A percentile compares a stretch with the other conserved stretches of the same genome.
phyloP scores from a whole-genome alignment of 1,140 invertebrate genomes.

The Bombus pyrosoma region DNA sequence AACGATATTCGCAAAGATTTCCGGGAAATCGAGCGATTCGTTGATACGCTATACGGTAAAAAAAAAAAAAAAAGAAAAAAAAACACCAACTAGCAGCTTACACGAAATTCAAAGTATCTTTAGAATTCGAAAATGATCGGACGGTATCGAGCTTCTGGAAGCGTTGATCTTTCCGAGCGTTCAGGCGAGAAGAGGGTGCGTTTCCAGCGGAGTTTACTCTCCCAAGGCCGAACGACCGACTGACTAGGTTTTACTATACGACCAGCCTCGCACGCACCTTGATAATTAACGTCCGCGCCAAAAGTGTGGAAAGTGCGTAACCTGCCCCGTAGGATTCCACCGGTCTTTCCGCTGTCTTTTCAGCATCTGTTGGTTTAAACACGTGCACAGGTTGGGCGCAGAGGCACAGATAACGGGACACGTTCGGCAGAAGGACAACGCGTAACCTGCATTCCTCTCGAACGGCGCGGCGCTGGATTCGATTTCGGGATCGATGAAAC shows the following conservation, averaged over 20 bases:
- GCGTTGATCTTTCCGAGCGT: no score
- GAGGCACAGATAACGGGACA: conserved; percentile 39
- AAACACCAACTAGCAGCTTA: no score
- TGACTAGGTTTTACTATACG: conserved; percentile 37
- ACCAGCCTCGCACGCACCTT: background rate
- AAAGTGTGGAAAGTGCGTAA: conserved; percentile 54
- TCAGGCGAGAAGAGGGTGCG: background rate
- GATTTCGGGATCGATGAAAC: conserved; percentile 20
- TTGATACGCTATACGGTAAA: no score
- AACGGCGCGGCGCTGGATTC: background rate
- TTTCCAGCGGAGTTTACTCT: conserved; percentile 43
- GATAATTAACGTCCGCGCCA: conserved; percentile 44
- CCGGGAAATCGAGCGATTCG: no score
- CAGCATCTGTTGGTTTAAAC: background rate
- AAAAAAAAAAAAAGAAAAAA: no score
- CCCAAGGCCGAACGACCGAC: conserved; percentile 32
- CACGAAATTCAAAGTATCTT: no score
- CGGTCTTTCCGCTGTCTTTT: background rate
- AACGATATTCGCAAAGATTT: no score
- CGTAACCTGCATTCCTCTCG: conserved; percentile 27
- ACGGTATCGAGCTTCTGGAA: no score
- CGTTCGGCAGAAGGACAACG: conserved; percentile 14
- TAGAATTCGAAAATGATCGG: no score
- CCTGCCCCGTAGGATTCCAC: conserved; percentile 35
- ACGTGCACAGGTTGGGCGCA: background rate